Base-by-base conservation (phyloP, 2,113 vertebrate species). In the Macquaria ambigua region DNA sequence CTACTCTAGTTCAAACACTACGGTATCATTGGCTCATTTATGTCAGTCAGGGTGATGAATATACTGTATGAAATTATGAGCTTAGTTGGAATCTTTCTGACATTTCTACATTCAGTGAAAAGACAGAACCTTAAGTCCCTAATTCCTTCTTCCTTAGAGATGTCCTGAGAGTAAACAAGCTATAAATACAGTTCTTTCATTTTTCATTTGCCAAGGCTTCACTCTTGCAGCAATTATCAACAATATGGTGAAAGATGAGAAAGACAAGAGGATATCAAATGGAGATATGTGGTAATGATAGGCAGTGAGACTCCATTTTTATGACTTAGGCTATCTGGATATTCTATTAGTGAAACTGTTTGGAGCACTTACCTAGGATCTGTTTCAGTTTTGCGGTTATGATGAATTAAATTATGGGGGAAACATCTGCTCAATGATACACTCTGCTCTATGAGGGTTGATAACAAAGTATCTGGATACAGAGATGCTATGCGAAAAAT, bases 141-240 rank as follows among this genome's bases (percentile, higher is more conserved):
- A 2, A 43, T 69, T 48, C 18, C n/a, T 69, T 53, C 37, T 12
- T 43, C 28, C 3, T 52, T 75, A 64, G 31, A 62, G n/a, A 52
- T 39, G 46, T 69, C 20, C 72, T 74, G 25, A 6, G 62, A 78
- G 62, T 59, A 85, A 87, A 83, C 76, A 74, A 53, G n/a, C 63
- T 72, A 71, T 75, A 77, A 77, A 84, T 83, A 16, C 6, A 6
- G 3, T 8, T 71, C 9, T 72, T 73, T 70, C 4, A 21, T 52
- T 25, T 74, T 34, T 23, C 53, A 61, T 59, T 59, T 61, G 50
- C 58, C 53, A 16, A 16, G 23, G 31, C 41, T n/a, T 53, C n/a
- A n/a, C 6, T 62, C 52, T 58, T 23, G 23, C 37, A 58, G 34
- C 70, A 68, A 74, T 21, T 74, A 71, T 61, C 25, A 66, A 69